A percentile compares a stretch with the other conserved stretches of the same genome.
Conservation (phyloP, 2,113 vertebrate genomes). For the Columbina picui region DNA sequence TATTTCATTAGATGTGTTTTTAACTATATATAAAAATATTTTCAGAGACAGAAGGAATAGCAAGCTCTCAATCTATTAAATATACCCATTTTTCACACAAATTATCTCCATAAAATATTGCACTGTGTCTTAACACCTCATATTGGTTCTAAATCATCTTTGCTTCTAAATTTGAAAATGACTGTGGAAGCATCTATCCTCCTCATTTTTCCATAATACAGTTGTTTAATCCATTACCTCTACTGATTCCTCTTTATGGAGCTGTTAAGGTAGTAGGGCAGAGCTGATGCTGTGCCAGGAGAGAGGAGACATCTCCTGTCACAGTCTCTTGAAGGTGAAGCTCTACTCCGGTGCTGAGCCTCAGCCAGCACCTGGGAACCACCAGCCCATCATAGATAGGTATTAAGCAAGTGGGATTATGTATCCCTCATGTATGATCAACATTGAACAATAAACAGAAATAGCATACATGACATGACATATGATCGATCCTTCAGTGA, state of each 20-base stretch:
- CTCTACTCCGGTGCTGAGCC: not conserved
- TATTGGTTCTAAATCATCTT: not conserved
- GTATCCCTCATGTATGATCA: not conserved
- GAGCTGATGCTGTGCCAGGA: not conserved
- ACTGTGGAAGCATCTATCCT: not conserved
- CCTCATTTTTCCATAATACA: not conserved
- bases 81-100: not conserved
- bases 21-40: not conserved
- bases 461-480: not conserved
- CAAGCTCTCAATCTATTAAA: not conserved
- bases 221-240: not conserved
- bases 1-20: not conserved
- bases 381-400: rapidly evolving
- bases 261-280: not conserved
- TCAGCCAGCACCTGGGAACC: not conserved
- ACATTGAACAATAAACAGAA: not conserved
- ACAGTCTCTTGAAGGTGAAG: not conserved
- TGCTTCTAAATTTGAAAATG: not conserved
- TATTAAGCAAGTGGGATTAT: not conserved
- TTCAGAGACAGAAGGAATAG: not conserved
- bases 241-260: not conserved
- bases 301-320: not conserved
- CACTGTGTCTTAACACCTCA: not conserved
- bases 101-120: not conserved
- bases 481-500: not conserved